A percentile compares a stretch with the other conserved stretches of the same genome.
These are phyloP conservation scores for Tetrax tetrax DNA, from an alignment of 2,113 vertebrate species.

Conservation along the genomic window DNA sequence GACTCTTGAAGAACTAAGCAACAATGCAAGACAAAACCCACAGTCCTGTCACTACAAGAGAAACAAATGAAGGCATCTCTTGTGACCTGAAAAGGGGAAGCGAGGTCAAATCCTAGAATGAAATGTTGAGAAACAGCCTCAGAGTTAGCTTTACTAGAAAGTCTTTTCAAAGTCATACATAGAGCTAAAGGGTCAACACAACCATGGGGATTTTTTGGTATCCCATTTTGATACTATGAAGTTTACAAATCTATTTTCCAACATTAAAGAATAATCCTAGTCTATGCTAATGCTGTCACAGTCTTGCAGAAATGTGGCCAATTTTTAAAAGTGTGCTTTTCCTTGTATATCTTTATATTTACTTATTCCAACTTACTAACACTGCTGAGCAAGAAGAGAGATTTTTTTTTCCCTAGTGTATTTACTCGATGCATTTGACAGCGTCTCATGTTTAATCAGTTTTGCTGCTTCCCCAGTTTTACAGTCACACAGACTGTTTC, in stretches of 20 bases:
- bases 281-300: not conserved
- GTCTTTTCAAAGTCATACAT: not conserved
- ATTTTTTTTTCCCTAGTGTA: not conserved
- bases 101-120: constrained; percentile 17
- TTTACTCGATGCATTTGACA: constrained; percentile 9
- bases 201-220: not conserved
- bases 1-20: not conserved
- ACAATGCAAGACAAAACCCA: not conserved
- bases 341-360: not conserved
- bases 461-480: constrained; percentile 16
- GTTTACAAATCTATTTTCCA: not conserved
- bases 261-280: not conserved
- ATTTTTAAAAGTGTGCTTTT: not conserved
- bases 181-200: not conserved
- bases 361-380: not conserved
- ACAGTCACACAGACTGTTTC: not conserved
- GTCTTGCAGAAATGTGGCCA: not conserved
- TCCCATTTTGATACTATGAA: not conserved
- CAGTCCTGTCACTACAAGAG: not conserved
- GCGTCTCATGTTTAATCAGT: constrained; percentile 27
- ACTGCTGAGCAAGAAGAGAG: not conserved
- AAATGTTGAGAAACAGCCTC: not conserved
- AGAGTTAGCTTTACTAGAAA: constrained; percentile 22
- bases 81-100: not conserved
- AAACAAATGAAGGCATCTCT: constrained; percentile 49